Evolutionary conservation across 2,888 invertebrate species (phyloP).

Genomic region (Furcula furcula): DNA sequence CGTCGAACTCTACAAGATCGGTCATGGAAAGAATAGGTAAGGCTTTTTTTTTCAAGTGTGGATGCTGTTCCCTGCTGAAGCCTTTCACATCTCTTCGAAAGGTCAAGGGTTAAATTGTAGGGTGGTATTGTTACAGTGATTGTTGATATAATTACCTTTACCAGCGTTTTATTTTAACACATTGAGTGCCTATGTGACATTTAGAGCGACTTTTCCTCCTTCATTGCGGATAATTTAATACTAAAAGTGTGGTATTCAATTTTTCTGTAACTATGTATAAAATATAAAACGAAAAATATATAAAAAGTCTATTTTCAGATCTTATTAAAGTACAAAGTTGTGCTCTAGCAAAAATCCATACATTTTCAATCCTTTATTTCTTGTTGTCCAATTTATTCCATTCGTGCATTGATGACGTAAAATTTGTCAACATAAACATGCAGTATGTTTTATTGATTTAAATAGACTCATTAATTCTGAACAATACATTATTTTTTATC

Average conservation of each 20-base stretch:
- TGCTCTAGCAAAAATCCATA: background rate
- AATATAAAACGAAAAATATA: background rate
- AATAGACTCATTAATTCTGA: conserved; percentile 6
- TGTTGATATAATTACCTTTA: background rate
- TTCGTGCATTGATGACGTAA: background rate
- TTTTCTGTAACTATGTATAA: background rate
- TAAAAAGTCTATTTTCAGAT: background rate
- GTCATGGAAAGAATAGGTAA: conserved; percentile 96
- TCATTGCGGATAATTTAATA: background rate
- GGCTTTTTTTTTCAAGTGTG: conserved; percentile 36
- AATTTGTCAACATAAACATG: background rate
- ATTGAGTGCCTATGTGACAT: background rate
- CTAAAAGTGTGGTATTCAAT: background rate
- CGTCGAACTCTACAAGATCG: conserved; percentile 96
- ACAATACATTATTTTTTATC: conserved; percentile 15
- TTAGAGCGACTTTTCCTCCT: background rate
- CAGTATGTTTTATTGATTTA: conserved; percentile 2
- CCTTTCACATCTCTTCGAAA: conserved; percentile 36
- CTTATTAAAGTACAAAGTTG: background rate
- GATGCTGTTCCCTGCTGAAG: conserved; percentile 47
- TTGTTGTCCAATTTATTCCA: background rate
- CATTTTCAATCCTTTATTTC: background rate
- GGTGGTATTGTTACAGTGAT: background rate
- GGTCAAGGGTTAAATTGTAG: conserved; percentile 23
- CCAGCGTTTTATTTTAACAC: background rate